These are phyloP conservation scores for Holcopasites calliopsidis DNA, from an alignment of 1,140 invertebrate species.

Conservation along the genomic window DNA sequence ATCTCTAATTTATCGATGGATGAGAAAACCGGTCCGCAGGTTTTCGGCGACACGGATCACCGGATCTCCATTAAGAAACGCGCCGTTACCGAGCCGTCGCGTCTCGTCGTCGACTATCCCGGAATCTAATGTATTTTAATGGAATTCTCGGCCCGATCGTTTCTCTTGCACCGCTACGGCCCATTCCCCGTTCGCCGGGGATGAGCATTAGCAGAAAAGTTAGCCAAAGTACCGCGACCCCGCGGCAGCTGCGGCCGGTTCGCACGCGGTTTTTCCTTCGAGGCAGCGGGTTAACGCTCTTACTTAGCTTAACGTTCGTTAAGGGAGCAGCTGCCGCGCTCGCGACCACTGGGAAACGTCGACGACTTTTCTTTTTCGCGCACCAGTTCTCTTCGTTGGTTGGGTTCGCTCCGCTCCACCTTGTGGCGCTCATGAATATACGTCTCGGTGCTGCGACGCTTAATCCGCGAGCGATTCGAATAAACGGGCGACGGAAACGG, in stretches of 20 bases:
- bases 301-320: constrained; percentile 73
- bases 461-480: constrained; percentile 25
- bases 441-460: background rate
- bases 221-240: constrained; percentile 64
- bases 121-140: constrained; percentile 69
- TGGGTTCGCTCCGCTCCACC: background rate
- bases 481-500: background rate
- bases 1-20: background rate
- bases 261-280: constrained; percentile 62
- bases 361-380: constrained; percentile 55
- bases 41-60: constrained; percentile 13
- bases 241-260: constrained; percentile 59
- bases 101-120: constrained; percentile 27
- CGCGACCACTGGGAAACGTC: constrained; percentile 50
- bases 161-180: constrained; percentile 48
- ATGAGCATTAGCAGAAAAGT: constrained; percentile 70
- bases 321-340: constrained; percentile 60
- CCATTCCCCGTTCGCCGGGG: constrained; percentile 51
- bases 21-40: background rate
- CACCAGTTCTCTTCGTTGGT: constrained; percentile 12
- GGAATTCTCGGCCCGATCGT: constrained; percentile 62
- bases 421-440: background rate
- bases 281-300: constrained; percentile 64
- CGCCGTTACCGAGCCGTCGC: too few relatives aligned
- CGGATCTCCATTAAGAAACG: constrained; percentile 56